phyloP scores from a whole-genome alignment of 2,888 invertebrate species.

The Ramazzottius varieornatus region DNA sequence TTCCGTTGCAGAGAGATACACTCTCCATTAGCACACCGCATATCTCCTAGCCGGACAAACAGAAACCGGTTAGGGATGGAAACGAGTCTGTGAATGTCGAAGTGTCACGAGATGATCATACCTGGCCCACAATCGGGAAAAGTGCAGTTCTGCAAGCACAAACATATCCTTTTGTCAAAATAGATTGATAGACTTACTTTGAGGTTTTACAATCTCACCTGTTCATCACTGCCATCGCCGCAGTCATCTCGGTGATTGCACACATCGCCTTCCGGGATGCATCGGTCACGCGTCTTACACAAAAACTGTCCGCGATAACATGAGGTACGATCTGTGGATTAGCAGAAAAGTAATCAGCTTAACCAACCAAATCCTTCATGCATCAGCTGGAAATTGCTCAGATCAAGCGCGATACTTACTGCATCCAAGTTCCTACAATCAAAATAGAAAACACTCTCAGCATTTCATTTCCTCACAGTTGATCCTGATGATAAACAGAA shows the following conservation, averaged over 20 bases:
- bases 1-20: no score
- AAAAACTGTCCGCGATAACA: not conserved
- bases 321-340: not conserved
- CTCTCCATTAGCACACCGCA: no score
- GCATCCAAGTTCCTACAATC: not conserved
- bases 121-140: not conserved
- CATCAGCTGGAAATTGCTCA: not conserved
- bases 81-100: no score
- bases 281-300: conserved; percentile 32
- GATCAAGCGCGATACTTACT: not conserved
- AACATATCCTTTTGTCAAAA: no score
- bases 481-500: not conserved
- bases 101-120: no score
- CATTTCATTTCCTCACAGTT: not conserved
- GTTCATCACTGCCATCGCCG: conserved; percentile 30
- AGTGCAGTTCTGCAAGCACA: not conserved
- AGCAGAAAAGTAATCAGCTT: not conserved
- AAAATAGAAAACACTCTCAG: not conserved
- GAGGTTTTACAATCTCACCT: no score
- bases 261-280: conserved; percentile 43
- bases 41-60: no score
- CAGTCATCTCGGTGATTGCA: conserved; percentile 76
- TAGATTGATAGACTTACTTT: no score
- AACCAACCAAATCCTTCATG: not conserved
- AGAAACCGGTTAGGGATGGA: no score